Evolutionary conservation across 2,888 invertebrate genomes (phyloP).

Genomic region (Aleiodes testaceus): DNA sequence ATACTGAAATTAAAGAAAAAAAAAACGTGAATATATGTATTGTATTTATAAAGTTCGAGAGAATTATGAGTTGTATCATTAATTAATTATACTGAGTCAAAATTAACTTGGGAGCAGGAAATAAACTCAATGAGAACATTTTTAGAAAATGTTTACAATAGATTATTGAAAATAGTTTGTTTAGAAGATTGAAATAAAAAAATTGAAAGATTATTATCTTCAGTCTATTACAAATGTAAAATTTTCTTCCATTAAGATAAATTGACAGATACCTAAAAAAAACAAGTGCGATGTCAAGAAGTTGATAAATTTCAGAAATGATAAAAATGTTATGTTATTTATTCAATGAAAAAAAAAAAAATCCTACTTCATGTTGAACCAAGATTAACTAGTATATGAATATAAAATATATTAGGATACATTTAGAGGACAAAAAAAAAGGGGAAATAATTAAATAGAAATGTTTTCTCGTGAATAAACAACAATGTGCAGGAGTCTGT

Average conservation of each 20-base stretch:
- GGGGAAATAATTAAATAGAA: background rate
- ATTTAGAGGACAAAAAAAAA: background rate
- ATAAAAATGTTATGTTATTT: slow-evolving; percentile 9
- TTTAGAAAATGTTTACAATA: background rate
- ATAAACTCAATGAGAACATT: slow-evolving; percentile 9
- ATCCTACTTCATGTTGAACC: slow-evolving; percentile 17
- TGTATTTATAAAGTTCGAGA: slow-evolving; percentile 26
- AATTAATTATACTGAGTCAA: slow-evolving; percentile 15
- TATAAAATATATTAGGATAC: slow-evolving; percentile 11
- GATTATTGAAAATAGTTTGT: slow-evolving; percentile 24
- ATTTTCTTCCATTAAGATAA: slow-evolving; percentile 38
- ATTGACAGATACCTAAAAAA: slow-evolving; percentile 12
- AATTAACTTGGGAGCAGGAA: slow-evolving; percentile 26
- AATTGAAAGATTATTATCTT: background rate
- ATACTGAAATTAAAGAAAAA: slow-evolving; percentile 9
- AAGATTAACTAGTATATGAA: slow-evolving; percentile 14
- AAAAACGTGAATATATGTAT: slow-evolving; percentile 5
- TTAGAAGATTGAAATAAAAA: background rate
- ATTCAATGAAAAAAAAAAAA: slow-evolving; percentile 16
- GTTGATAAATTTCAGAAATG: background rate
- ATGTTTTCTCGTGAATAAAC: slow-evolving; percentile 19
- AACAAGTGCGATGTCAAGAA: slow-evolving; percentile 8
- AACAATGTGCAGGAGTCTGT: slow-evolving; percentile 17
- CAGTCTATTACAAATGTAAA: slow-evolving; percentile 25
- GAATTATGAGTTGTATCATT: background rate